phyloP scores from a whole-genome alignment of 2,113 vertebrate genomes.

The Eudorcas thomsonii region DNA sequence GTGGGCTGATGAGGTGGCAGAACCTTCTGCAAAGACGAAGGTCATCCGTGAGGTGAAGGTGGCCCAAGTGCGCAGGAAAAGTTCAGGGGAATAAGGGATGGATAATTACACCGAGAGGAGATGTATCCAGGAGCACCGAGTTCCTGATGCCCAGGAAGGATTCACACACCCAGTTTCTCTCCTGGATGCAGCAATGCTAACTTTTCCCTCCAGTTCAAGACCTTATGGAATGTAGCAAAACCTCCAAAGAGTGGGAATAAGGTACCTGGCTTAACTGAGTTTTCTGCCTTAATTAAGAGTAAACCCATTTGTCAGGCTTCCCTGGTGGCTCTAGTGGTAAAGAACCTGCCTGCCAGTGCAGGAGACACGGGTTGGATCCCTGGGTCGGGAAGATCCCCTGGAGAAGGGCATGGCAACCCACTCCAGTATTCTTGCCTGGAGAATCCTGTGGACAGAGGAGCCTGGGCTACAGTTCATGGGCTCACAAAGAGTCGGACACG shows the following conservation, averaged over 20 bases:
- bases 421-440: too few relatives aligned
- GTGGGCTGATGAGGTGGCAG: not conserved
- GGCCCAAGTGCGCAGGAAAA: not conserved
- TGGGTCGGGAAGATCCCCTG: not conserved
- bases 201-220: not conserved
- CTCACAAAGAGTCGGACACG: not conserved
- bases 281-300: not conserved
- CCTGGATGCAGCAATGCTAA: not conserved
- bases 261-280: not conserved
- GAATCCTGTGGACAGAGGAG: not conserved
- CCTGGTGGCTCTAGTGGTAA: not conserved
- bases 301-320: not conserved
- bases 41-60: not conserved
- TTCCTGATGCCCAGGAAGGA: too few relatives aligned
- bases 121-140: rapidly evolving
- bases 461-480: not conserved
- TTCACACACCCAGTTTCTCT: not conserved
- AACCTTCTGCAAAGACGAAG: not conserved
- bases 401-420: not conserved
- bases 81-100: not conserved
- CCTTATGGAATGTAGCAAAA: not conserved
- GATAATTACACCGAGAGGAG: not conserved
- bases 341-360: not conserved
- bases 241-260: not conserved
- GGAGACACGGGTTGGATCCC: not conserved